Evolutionary conservation across 2,113 vertebrate genomes (phyloP), one percentile per base, ranked within the genome.

Genomic region (Xiphophorus maculatus): DNA sequence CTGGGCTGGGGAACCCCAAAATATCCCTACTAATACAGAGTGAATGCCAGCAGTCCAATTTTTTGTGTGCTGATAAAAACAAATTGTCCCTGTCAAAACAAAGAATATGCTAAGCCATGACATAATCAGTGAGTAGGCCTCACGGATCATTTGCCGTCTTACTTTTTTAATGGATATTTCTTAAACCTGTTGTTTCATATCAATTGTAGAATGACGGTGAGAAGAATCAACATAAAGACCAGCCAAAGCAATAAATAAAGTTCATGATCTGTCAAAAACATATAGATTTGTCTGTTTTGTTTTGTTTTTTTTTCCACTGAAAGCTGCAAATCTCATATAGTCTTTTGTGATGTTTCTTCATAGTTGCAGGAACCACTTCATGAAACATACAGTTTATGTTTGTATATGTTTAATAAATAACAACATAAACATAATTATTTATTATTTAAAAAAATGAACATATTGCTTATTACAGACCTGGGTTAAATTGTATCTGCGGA

Each of bases 371-470:
- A 17, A 72, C 62, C 85, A 74, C 19, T n/a, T 79, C 65, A 80
- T 69, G 69, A 76, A 72, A 79, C 66, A 80, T 80, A 84, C 71
- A 73, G 65, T 68, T 33, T 64, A 80, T 87, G 75, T 84, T 86
- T 88, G 77, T 76, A 85, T 80, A 82, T 88, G 78, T 94, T 94
- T 94, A 94, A 94, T 94, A 94, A 94, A 94, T 94, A 94, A 93
- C 90, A 91, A 90, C 63, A 80, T 88, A 71, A 93, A 81, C 73
- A 87, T 87, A 76, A 89, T 79, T 77, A 88, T 85, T 82, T 87
- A 66, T 42, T 58, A 54, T 58, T 17, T 17, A 19, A 51, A 83
- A 85, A 63, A 89, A 86, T 11, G 17, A 66, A 74, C 66, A 88
- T 88, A 89, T 48, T 28, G 64, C 84, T 86, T 83, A 75, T 77